These are phyloP conservation scores for Tachina fera DNA, from an alignment of 2,888 invertebrate genomes.

Conservation along the genomic window DNA sequence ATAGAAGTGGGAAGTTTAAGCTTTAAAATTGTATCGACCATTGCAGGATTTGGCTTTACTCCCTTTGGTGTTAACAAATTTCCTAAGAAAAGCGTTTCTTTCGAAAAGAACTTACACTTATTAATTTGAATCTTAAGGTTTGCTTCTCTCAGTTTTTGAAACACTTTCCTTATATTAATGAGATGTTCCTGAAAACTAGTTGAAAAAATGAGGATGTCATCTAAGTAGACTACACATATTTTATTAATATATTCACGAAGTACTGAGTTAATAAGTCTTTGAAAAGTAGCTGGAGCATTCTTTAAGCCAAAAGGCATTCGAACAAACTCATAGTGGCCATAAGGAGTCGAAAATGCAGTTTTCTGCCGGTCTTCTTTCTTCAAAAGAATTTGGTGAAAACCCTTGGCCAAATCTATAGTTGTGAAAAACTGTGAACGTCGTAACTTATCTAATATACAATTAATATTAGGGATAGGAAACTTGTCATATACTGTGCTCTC, in stretches of 20 bases:
- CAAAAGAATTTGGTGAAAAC: not conserved
- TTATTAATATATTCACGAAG: slow-evolving; percentile 1
- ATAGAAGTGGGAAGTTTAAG: too few relatives aligned
- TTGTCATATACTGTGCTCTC: slow-evolving; percentile 24
- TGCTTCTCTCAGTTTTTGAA: slow-evolving; percentile 20
- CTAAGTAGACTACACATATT: slow-evolving; percentile 25
- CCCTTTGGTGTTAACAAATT: slow-evolving; percentile 70
- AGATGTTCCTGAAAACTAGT: slow-evolving; percentile 40
- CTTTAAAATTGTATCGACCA: slow-evolving; percentile 67
- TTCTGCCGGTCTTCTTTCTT: not conserved
- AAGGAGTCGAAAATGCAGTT: not conserved
- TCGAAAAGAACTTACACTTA: slow-evolving; percentile 72
- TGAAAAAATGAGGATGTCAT: slow-evolving; percentile 39
- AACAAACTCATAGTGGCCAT: slow-evolving; percentile 5
- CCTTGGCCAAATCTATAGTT: not conserved
- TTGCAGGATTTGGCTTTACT: slow-evolving; percentile 73
- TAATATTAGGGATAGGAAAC: slow-evolving; percentile 36
- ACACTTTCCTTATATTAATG: not conserved
- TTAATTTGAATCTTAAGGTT: slow-evolving; percentile 56
- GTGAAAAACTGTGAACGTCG: slow-evolving; percentile 11
- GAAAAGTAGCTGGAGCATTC: slow-evolving; percentile 74
- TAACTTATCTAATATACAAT: slow-evolving; percentile 28
- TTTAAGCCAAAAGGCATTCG: slow-evolving; percentile 54
- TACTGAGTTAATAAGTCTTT: slow-evolving; percentile 72
- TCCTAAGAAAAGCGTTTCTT: slow-evolving; percentile 64